Percentiles rank a stretch among this genome's conserved stretches.
These are phyloP conservation scores for Ctenoplectra terminalis DNA, from an alignment of 1,140 invertebrate species.

Conservation along the genomic window DNA sequence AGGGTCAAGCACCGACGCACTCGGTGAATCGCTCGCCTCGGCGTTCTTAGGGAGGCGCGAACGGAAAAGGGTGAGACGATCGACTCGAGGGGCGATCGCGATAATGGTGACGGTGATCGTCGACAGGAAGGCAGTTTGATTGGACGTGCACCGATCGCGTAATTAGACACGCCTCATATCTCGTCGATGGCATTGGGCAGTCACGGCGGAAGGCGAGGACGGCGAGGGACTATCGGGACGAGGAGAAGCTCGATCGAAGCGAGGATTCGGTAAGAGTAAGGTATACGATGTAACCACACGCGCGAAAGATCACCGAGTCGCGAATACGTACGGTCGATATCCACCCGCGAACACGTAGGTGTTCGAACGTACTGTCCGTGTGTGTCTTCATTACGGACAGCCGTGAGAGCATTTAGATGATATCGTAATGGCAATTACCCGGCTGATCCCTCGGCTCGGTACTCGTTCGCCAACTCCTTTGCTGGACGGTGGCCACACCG, in stretches of 20 bases:
- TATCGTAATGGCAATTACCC: slow-evolving; percentile 78
- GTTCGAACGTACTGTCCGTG: slow-evolving; percentile 49
- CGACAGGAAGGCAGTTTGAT: slow-evolving; percentile 80
- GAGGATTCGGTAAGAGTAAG: slow-evolving; percentile 39
- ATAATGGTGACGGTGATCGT: slow-evolving; percentile 70
- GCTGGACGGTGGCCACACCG: slow-evolving; percentile 60
- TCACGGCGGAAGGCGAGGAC: slow-evolving; percentile 39
- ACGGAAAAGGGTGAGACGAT: slow-evolving; percentile 68
- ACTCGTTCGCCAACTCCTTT: slow-evolving; percentile 65
- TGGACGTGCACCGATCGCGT: slow-evolving; percentile 78
- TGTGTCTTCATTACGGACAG: slow-evolving; percentile 76
- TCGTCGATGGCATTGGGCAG: slow-evolving; percentile 77
- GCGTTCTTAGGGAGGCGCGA: slow-evolving; percentile 45
- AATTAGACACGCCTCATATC: slow-evolving; percentile 83
- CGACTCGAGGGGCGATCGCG: slow-evolving; percentile 62
- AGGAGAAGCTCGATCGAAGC: slow-evolving; percentile 26
- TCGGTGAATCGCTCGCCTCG: slow-evolving; percentile 35
- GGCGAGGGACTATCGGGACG: slow-evolving; percentile 23
- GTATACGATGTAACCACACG: slow-evolving; percentile 34
- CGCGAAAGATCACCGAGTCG: slow-evolving; percentile 55
- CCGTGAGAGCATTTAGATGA: slow-evolving; percentile 78
- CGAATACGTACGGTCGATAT: slow-evolving; percentile 46
- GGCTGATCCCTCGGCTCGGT: slow-evolving; percentile 58
- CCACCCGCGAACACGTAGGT: slow-evolving; percentile 37
- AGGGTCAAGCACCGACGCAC: slow-evolving; percentile 58